Evolutionary conservation across 64 coral and sea anemone species (phyloP), one percentile per base, ranked within the genome.

Genomic region (Pachyseris speciosa): DNA sequence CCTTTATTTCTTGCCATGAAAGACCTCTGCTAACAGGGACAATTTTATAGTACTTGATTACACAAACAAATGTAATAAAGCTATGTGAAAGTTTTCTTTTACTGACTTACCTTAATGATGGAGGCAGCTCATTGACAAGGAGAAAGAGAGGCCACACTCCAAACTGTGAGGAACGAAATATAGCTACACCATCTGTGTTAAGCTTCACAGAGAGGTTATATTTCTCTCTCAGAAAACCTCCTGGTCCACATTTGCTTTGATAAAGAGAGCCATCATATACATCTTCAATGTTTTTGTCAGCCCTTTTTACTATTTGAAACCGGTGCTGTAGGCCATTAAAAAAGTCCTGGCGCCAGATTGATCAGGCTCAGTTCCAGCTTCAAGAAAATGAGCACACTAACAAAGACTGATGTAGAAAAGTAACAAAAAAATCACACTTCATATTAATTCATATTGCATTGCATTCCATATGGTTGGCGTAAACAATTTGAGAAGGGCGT

Each of bases 91-190:
- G n/a, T n/a, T n/a, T n/a, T n/a, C n/a, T 67, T 34, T 34, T 69
- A 10, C 1, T 49, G 45, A 49, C 1, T 49, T 49, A 67, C 64
- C 64, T 67, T 67, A 67, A 32, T 67, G 64, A 67, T 67, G 27
- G 64, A 32, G 64, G 64, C 22, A 67, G 64, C 64, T 67, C 64
- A 32, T 67, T 67, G 29, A 67, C 6, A 32, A 67, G 64, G 5
- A 92, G 75, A 72, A 92, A 92, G 7, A 92, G 6, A 37, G 83
- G 90, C 90, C 90, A 92, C 25, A 92, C 83, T 50, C 80, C 90
- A 78, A 92, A 77, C 37, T 92, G 84, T 30, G 90, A 86, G 0
- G 90, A 92, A 0, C 11, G 43, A 51, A 94, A 94, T 59, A 94
- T 83, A 9, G 92, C 92, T 12, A 94, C 90, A 32, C 81, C 90